These are phyloP conservation scores for Argopecten irradians DNA, from an alignment of 1,140 invertebrate species.

Conservation along the genomic window DNA sequence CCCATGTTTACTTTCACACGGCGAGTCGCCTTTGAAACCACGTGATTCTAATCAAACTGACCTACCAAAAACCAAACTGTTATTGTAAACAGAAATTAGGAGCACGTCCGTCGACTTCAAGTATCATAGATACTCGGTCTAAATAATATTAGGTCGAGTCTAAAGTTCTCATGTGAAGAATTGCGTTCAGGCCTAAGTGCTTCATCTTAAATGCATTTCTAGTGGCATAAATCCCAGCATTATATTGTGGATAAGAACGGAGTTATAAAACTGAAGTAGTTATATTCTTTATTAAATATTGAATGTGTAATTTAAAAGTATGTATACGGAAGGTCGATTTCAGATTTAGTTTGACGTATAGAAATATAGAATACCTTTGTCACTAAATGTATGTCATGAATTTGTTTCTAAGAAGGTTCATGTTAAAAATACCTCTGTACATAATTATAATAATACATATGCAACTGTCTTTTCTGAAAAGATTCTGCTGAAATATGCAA, in stretches of 20 bases:
- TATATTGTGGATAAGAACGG: neutral
- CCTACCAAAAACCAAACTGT: slow-evolving; percentile 15
- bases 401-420: too few species aligned
- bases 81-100: neutral
- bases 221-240: neutral
- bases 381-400: too few species aligned
- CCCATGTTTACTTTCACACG: slow-evolving; percentile 3
- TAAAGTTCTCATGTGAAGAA: neutral
- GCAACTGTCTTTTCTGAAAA: too few species aligned
- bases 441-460: too few species aligned
- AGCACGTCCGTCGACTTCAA: neutral
- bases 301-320: neutral
- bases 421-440: too few species aligned
- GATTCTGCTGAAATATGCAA: too few species aligned
- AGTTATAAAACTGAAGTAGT: neutral
- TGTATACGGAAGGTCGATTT: neutral
- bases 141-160: neutral
- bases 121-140: neutral
- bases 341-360: too few species aligned
- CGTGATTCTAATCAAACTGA: slow-evolving; percentile 7
- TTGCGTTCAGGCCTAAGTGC: neutral
- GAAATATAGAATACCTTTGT: neutral
- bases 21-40: neutral
- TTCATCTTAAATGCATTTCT: neutral
- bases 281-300: neutral